Conservation (phyloP, 2,113 vertebrate genomes). For the Psettodes erumei region DNA sequence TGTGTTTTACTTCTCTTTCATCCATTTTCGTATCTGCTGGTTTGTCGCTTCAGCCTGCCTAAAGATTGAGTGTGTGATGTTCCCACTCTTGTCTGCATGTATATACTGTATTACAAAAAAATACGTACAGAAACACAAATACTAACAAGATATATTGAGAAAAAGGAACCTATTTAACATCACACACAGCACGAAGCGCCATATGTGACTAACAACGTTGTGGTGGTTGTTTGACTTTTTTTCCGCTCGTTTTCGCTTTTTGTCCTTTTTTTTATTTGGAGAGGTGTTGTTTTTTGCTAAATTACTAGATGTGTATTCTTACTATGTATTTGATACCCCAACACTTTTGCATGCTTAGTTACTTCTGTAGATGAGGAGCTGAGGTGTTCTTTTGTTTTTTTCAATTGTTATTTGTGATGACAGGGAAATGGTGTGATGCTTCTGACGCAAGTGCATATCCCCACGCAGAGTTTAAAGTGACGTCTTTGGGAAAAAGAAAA, state of each 20-base stretch:
- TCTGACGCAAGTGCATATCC: conserved; percentile 55
- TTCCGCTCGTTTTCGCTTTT: conserved; percentile 23
- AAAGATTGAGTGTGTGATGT: conserved; percentile 70
- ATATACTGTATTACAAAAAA: conserved; percentile 74
- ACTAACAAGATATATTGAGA: conserved; percentile 69
- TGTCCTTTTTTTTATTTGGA: conserved; percentile 55
- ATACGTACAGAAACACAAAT: conserved; percentile 66
- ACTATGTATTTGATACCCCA: conserved; percentile 82
- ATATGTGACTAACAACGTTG: conserved; percentile 75
- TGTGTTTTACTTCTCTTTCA: conserved; percentile 32
- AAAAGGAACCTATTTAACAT: conserved; percentile 69
- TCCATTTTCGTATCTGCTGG: conserved; percentile 65
- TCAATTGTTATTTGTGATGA: conserved; percentile 60
- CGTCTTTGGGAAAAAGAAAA: conserved; percentile 19
- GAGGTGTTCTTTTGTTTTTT: conserved; percentile 60
- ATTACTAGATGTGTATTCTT: conserved; percentile 81
- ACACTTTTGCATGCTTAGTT: conserved; percentile 81
- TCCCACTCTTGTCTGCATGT: conserved; percentile 77
- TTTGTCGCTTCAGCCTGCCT: conserved; percentile 61
- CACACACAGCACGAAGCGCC: conserved; percentile 71
- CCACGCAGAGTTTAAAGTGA: conserved; percentile 38
- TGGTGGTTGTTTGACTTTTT: conserved; percentile 63
- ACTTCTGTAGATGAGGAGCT: conserved; percentile 70
- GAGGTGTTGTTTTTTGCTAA: conserved; percentile 75
- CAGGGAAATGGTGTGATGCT: conserved; percentile 56